Percentiles rank a stretch among this genome's conserved stretches.
Evolutionary conservation across 2,888 invertebrate genomes (phyloP).

Genomic region (Caenorhabditis sinica): DNA sequence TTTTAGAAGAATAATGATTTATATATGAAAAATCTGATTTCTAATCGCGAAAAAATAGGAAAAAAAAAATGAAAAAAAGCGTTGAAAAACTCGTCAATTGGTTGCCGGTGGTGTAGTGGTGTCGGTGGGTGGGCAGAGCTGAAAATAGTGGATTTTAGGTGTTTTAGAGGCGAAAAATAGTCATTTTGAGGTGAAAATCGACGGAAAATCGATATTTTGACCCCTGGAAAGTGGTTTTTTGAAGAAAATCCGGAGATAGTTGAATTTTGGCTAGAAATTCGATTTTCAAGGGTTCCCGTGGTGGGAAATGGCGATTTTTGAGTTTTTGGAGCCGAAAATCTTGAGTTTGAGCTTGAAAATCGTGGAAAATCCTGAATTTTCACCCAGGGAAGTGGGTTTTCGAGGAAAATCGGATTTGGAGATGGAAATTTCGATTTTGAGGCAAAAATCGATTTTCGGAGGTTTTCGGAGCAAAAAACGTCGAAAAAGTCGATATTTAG

Average conservation of each 20-base stretch:
- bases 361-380: no score
- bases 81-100: constrained; percentile 4
- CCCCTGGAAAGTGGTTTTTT: not conserved
- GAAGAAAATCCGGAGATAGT: not conserved
- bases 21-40: not conserved
- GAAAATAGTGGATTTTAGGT: constrained; percentile 23
- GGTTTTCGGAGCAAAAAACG: no score
- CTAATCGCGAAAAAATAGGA: constrained; percentile 13
- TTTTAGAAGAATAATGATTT: constrained; percentile 3
- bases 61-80: constrained; percentile 15
- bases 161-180: not conserved
- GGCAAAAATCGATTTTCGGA: no score
- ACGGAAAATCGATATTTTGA: not conserved
- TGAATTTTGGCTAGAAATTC: not conserved
- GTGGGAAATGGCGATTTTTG: no score
- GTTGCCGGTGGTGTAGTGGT: constrained; percentile 6
- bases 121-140: constrained; percentile 58
- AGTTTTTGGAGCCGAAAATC: no score
- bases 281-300: no score
- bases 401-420: no score
- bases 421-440: no score
- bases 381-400: not conserved
- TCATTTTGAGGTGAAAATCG: not conserved
- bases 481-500: no score
- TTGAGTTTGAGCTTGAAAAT: no score